Percentiles rank a stretch among this genome's conserved stretches.
These are phyloP conservation scores for Platycercus adscitus DNA, from an alignment of 2,113 vertebrate genomes.

Conservation along the genomic window DNA sequence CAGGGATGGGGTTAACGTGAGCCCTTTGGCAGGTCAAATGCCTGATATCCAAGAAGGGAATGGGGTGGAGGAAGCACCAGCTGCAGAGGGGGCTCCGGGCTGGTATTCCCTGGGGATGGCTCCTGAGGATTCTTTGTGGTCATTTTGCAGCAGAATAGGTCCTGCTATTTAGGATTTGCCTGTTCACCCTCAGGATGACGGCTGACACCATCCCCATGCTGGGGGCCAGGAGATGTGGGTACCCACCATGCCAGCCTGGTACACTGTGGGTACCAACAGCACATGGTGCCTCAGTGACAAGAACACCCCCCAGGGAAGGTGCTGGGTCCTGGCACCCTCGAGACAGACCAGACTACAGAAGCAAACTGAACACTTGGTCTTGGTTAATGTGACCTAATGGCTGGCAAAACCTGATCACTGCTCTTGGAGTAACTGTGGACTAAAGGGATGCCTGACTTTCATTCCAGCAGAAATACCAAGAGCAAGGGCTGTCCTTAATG, in stretches of 20 bases:
- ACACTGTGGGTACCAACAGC: not conserved
- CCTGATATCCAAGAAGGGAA: not conserved
- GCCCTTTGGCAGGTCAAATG: not conserved
- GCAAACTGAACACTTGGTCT: not conserved
- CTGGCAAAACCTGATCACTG: accelerated
- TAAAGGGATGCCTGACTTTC: accelerated
- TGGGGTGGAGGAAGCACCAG: not conserved
- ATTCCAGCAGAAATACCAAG: not conserved
- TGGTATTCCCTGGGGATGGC: not conserved
- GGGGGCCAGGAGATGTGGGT: not conserved
- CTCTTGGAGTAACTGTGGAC: not conserved
- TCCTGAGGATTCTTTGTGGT: not conserved
- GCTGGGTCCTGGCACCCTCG: not conserved
- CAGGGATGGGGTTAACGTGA: not conserved
- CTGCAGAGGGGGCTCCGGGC: not conserved
- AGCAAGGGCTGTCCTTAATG: not conserved
- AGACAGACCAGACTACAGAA: not conserved
- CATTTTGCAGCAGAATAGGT: not conserved
- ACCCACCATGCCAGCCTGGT: not conserved
- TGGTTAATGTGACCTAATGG: accelerated
- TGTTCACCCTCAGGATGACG: not conserved
- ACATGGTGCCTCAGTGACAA: not conserved
- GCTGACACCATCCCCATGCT: not conserved
- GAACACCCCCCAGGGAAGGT: not conserved
- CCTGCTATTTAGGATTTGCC: not conserved